A percentile compares a stretch with the other conserved stretches of the same genome.
These are phyloP conservation scores for Cuculus canorus DNA, from an alignment of 2,797 vertebrate genomes.

Conservation along the genomic window DNA sequence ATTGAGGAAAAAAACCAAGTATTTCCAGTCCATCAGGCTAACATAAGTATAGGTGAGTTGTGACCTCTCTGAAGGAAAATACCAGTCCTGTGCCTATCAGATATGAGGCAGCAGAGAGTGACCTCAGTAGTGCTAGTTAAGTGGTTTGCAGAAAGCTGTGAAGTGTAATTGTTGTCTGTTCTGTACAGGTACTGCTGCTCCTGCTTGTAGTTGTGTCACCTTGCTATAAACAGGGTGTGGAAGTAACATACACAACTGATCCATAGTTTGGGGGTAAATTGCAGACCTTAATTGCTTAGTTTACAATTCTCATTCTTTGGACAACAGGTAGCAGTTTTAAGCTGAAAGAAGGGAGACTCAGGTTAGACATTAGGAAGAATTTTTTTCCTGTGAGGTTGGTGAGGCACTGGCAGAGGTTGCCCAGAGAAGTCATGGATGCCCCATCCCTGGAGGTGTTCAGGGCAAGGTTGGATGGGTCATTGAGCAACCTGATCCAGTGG, in stretches of 20 bases:
- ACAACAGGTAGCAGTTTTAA: no score
- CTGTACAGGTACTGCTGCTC: background rate
- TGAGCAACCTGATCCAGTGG: no score
- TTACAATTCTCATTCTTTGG: background rate
- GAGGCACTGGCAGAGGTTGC: no score
- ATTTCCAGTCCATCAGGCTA: background rate
- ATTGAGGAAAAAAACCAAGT: accelerated
- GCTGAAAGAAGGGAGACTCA: no score
- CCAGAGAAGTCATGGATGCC: no score
- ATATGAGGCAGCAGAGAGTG: background rate
- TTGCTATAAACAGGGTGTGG: background rate
- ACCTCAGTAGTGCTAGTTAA: background rate
- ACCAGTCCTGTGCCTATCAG: background rate
- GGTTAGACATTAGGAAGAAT: no score
- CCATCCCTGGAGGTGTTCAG: no score
- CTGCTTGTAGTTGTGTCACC: accelerated
- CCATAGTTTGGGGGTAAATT: accelerated
- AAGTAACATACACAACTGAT: accelerated
- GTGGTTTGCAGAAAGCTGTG: background rate
- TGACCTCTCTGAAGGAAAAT: background rate
- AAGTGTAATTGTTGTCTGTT: background rate
- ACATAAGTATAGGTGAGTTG: accelerated
- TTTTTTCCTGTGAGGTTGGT: no score
- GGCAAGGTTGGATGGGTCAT: no score
- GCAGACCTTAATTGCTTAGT: background rate